phyloP scores from a whole-genome alignment of 2,797 vertebrate species.

The Hephaestus fuliginosus region DNA sequence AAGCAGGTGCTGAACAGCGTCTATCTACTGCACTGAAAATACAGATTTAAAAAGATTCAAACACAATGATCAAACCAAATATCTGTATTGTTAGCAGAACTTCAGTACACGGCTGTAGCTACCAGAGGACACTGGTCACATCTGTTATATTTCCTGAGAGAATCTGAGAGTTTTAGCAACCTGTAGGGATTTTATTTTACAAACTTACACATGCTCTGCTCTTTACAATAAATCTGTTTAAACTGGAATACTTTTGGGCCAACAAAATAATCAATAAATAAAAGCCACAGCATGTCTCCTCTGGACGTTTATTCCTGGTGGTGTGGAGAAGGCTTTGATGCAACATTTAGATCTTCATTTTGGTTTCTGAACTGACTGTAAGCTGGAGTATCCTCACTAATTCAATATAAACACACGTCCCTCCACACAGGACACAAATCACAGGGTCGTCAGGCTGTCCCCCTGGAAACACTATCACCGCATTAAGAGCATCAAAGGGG shows the following conservation, averaged over 20 bases:
- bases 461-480: not conserved
- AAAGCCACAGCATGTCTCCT: not conserved
- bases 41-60: not conserved
- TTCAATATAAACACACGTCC: not conserved
- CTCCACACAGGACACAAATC: not conserved
- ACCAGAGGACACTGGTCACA: not conserved
- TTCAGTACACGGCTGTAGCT: not conserved
- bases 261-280: not conserved
- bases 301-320: not conserved
- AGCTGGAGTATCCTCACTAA: too few species aligned
- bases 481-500: not conserved
- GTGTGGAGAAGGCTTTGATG: not conserved
- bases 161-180: not conserved
- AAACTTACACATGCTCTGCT: not conserved
- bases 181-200: not conserved
- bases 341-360: not conserved
- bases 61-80: not conserved
- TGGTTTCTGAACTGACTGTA: too few species aligned
- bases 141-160: not conserved
- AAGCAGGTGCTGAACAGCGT: constrained; percentile 10
- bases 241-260: not conserved
- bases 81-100: not conserved
- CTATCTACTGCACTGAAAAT: not conserved
- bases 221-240: not conserved
- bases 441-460: not conserved